Percentiles rank a stretch among this genome's conserved stretches.
These are phyloP conservation scores for Grantiella picta DNA, from an alignment of 2,113 vertebrate species.

Conservation along the genomic window DNA sequence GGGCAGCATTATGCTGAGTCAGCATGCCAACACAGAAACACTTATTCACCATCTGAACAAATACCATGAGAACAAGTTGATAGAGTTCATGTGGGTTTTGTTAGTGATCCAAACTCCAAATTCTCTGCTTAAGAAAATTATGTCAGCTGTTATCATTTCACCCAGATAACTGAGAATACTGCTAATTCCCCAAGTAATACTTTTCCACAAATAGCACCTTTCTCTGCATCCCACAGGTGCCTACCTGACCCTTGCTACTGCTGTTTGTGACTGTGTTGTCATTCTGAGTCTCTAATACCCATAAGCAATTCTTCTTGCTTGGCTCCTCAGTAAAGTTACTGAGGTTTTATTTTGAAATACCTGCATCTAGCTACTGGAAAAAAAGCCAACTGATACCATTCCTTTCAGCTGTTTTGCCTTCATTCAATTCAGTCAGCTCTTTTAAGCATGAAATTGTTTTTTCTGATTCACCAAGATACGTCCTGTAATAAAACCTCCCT, in stretches of 20 bases:
- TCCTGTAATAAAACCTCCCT: background rate
- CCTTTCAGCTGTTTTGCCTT: slow-evolving; percentile 7
- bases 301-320: background rate
- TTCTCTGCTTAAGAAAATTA: background rate
- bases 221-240: background rate
- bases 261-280: background rate
- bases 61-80: background rate
- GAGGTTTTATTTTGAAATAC: slow-evolving; percentile 26
- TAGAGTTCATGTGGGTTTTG: background rate
- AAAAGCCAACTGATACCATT: background rate
- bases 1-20: background rate
- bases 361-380: background rate
- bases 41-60: background rate
- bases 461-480: background rate
- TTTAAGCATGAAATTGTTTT: slow-evolving; percentile 25
- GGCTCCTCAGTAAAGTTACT: background rate
- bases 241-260: background rate
- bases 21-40: slow-evolving; percentile 12
- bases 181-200: background rate
- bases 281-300: background rate
- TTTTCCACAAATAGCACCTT: background rate
- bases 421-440: slow-evolving; percentile 1
- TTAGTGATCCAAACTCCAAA: background rate
- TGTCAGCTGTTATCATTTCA: background rate
- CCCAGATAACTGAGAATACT: background rate